These are phyloP conservation scores for Ceramica pisi DNA, from an alignment of 2,888 invertebrate species.

Conservation along the genomic window DNA sequence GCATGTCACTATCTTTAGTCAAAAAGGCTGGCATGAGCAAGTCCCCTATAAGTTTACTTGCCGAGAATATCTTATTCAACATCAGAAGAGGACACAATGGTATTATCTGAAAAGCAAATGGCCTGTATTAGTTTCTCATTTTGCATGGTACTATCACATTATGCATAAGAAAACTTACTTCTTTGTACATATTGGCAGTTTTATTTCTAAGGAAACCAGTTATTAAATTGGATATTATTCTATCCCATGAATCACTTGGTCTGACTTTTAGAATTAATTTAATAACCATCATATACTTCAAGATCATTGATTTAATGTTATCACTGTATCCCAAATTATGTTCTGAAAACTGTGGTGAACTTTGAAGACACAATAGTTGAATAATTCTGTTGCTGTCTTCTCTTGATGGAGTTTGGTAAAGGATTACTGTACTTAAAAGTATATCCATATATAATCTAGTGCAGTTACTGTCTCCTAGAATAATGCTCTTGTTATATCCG, in stretches of 20 bases:
- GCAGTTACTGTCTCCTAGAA: constrained; percentile 68
- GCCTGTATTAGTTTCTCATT: not conserved
- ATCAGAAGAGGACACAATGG: constrained; percentile 79
- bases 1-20: constrained; percentile 77
- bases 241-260: constrained; percentile 74
- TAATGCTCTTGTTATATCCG: constrained; percentile 67
- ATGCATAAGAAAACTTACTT: constrained; percentile 58
- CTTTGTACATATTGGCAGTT: constrained; percentile 58
- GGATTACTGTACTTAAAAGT: constrained; percentile 69
- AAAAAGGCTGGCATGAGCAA: constrained; percentile 84
- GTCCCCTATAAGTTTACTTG: constrained; percentile 84
- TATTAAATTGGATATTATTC: constrained; percentile 68
- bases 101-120: constrained; percentile 78
- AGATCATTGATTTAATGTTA: constrained; percentile 67
- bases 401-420: constrained; percentile 66
- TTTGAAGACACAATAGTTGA: constrained; percentile 78
- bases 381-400: constrained; percentile 71
- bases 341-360: constrained; percentile 68
- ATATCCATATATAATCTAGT: constrained; percentile 73
- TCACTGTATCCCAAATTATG: constrained; percentile 67
- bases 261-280: constrained; percentile 71
- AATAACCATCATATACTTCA: constrained; percentile 76
- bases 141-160: not conserved
- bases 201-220: constrained; percentile 73
- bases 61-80: constrained; percentile 77